Base-by-base conservation (phyloP, 2,797 vertebrate genomes). In the Peromyscus nudipes region DNA sequence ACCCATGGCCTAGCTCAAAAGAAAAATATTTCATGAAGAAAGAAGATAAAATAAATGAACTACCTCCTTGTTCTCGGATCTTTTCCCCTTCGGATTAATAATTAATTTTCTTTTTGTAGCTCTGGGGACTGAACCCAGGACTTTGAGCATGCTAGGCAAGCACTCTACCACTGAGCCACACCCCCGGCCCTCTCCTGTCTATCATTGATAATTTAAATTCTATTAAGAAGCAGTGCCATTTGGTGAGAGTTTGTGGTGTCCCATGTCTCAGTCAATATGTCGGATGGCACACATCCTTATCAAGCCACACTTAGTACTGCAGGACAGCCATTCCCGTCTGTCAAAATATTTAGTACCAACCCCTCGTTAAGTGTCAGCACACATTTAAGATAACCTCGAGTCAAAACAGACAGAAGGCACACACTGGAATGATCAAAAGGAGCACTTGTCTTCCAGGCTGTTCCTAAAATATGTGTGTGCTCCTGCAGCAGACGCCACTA, bases 401-500 rank as follows among this genome's bases (percentile, higher is more conserved):
- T 67, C 67, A 92, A 96, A 84, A 83, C 3, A 90, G 17, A 25
- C 25, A 0, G 0, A 1, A 31, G 96, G 92, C 37, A 13, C 21
- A 25, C 43, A 37, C 55, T 1, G 31, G 37, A 92, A 92, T 79
- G 82, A 69, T 62, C 69, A 64, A 31, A 27, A 31, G 29, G 25
- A 81, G 40, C 34, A 71, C 87, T 75, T 43, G 73, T 40, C 79
- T 77, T 82, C 27, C 77, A 67, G 52, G n/a, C 76, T 83, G 76
- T 95, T 92, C 75, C 43, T 87, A 83, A 94, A 92, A 92, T 88
- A 19, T 37, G 55, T 75, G 27, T 29, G 11, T 60, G 60, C 60
- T 83, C 85, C 82, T 49, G 37, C 34, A n/a, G 92, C 94, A 92
- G 71, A 81, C 34, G 65, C 76, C 60, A 69, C 1, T 34, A 62